Conservation (phyloP, 2,797 vertebrate species). For the Todus mexicanus region DNA sequence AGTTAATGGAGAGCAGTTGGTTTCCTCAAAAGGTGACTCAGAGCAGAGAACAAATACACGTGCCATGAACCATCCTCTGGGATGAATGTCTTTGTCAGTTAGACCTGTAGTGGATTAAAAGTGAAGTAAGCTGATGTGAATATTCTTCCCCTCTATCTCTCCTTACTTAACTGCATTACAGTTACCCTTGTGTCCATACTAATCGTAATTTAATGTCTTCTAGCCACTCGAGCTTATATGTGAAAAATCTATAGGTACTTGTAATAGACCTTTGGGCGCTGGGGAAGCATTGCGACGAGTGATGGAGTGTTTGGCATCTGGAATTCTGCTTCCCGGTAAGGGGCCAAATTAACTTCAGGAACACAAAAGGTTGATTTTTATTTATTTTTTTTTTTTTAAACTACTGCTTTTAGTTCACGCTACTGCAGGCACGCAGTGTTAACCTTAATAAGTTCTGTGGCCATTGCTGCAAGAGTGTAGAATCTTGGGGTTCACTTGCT, state of each 20-base stretch:
- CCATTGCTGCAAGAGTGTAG: neutral
- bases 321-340: conserved; percentile 96
- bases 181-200: conserved; percentile 69
- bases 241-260: conserved; percentile 99
- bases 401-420: neutral
- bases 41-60: neutral
- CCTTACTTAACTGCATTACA: conserved; percentile 62
- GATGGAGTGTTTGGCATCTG: conserved; percentile 98
- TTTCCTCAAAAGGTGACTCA: neutral
- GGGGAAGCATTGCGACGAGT: conserved; percentile 96
- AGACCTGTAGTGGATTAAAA: neutral
- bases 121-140: neutral
- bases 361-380: neutral
- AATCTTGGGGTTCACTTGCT: neutral
- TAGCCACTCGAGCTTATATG: conserved; percentile 98
- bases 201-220: conserved; percentile 75
- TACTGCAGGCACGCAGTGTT: neutral
- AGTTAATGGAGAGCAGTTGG: neutral
- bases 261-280: conserved; percentile 95
- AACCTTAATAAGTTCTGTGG: neutral
- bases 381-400: neutral
- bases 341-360: conserved; percentile 25
- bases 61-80: neutral
- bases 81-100: neutral
- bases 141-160: neutral